Conservation (phyloP, 2,888 invertebrate genomes). For the Itoplectis maculator region DNA sequence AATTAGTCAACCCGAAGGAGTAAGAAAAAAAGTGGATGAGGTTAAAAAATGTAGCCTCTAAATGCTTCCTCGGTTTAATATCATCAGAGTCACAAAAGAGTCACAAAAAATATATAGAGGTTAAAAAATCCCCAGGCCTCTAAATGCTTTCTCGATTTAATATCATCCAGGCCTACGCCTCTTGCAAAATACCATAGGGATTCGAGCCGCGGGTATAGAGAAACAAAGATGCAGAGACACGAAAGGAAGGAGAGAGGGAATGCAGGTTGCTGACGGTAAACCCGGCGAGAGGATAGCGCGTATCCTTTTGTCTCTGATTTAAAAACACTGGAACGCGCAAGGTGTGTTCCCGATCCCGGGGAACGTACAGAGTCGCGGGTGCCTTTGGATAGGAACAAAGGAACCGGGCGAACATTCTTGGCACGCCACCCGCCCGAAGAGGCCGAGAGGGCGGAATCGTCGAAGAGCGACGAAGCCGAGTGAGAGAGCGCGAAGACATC, state of each 20-base stretch:
- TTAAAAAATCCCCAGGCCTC: no score
- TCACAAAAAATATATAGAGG: no score
- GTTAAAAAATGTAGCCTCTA: no score
- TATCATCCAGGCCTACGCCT: conserved; percentile 34
- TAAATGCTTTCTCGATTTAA: conserved; percentile 9
- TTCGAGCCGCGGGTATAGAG: conserved; percentile 48
- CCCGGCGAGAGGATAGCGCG: conserved; percentile 54
- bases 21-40: neutral
- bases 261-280: conserved; percentile 24
- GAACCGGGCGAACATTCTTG: conserved; percentile 73
- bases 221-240: no score
- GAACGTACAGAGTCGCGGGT: conserved; percentile 70
- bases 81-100: no score
- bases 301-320: conserved; percentile 73
- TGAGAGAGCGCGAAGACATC: conserved; percentile 38
- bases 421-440: conserved; percentile 70
- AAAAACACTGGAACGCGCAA: conserved; percentile 72
- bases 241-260: no score
- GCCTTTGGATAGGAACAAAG: conserved; percentile 72
- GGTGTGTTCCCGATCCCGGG: conserved; percentile 71
- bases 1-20: neutral
- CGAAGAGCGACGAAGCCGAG: conserved; percentile 52
- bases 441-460: conserved; percentile 38
- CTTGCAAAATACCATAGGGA: conserved; percentile 65
- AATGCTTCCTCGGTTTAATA: conserved; percentile 22